These are phyloP conservation scores for Riparia riparia DNA, from an alignment of 2,113 vertebrate genomes.

Conservation along the genomic window DNA sequence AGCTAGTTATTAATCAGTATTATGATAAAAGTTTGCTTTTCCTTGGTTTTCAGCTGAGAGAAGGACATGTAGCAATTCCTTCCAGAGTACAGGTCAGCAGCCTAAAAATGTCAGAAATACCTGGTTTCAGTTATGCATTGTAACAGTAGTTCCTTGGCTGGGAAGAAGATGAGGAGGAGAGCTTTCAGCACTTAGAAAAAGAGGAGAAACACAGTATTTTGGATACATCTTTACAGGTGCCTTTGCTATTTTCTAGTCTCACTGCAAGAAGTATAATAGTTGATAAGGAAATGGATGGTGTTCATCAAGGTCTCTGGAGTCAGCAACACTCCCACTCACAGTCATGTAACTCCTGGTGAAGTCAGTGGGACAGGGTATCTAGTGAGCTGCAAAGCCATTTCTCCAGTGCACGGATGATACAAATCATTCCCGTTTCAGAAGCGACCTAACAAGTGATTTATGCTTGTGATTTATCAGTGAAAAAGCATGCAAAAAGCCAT, in stretches of 20 bases:
- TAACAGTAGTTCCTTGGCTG: background rate
- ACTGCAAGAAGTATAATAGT: too few relatives aligned
- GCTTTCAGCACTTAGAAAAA: background rate
- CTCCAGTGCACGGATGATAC: background rate
- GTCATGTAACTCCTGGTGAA: background rate
- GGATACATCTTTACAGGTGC: background rate
- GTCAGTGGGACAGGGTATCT: background rate
- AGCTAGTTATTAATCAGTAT: constrained; percentile 13
- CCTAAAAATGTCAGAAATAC: constrained; percentile 3
- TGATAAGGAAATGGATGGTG: too few relatives aligned
- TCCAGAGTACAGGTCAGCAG: background rate
- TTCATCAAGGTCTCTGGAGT: too few relatives aligned
- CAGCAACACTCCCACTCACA: background rate
- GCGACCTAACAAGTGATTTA: background rate
- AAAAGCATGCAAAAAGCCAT: background rate
- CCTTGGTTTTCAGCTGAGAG: background rate
- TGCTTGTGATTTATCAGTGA: background rate
- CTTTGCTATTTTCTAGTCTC: background rate
- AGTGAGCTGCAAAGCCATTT: background rate
- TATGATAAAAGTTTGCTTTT: background rate
- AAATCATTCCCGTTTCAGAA: background rate
- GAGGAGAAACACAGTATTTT: background rate
- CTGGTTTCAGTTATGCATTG: background rate
- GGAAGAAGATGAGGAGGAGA: background rate
- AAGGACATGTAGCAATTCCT: background rate